These are phyloP conservation scores for Julus scandinavius DNA, from an alignment of 2,888 invertebrate genomes.

Conservation along the genomic window DNA sequence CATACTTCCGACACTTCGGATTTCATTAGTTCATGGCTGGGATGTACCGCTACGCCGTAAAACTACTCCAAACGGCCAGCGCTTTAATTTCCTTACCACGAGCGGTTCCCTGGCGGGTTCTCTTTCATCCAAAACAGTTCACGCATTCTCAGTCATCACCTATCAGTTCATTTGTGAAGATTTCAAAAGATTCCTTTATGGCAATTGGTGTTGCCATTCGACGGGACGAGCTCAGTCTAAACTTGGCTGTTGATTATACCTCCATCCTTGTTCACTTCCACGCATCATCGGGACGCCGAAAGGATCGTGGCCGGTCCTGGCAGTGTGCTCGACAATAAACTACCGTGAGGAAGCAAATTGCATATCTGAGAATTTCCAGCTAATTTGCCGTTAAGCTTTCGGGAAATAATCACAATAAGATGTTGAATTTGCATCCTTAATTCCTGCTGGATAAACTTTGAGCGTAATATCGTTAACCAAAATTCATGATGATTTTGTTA, in stretches of 20 bases:
- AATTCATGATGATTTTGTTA: not conserved
- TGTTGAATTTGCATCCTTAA: not conserved
- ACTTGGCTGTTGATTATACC: constrained; percentile 25
- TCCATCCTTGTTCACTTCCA: constrained; percentile 26
- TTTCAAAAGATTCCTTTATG: constrained; percentile 7
- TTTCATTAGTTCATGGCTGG: constrained; percentile 33
- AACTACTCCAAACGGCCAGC: constrained; percentile 15
- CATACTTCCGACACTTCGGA: constrained; percentile 33
- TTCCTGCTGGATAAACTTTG: not conserved
- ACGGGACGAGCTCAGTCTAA: not conserved
- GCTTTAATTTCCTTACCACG: not conserved
- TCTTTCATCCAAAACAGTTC: constrained; percentile 33
- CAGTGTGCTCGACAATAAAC: not conserved
- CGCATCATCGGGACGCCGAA: not conserved
- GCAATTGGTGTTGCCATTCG: not conserved
- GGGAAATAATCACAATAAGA: not conserved
- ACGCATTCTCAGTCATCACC: constrained; percentile 20
- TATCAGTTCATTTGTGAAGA: constrained; percentile 4
- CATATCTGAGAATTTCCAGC: constrained; percentile 26
- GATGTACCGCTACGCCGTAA: constrained; percentile 14
- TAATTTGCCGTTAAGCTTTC: constrained; percentile 26
- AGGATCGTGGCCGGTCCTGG: not conserved
- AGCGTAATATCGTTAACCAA: not conserved
- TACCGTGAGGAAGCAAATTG: not conserved
- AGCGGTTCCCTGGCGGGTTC: not conserved